Evolutionary conservation across 2,797 vertebrate genomes (phyloP).

Genomic region (Xiphophorus birchmanni): DNA sequence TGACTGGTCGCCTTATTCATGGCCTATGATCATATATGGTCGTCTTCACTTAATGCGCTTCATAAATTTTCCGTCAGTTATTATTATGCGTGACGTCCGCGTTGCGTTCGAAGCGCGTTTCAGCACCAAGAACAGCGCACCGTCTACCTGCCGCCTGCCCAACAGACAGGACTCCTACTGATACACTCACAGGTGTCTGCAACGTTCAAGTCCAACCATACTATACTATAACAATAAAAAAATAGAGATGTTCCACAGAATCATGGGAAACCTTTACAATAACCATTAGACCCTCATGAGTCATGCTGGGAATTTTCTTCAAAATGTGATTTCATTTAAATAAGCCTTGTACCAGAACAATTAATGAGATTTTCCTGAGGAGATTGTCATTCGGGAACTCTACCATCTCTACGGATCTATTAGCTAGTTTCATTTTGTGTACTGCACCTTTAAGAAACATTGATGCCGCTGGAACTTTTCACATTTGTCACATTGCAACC

Average conservation of each 20-base stretch:
- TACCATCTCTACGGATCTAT: too few species aligned
- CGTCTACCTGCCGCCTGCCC: too few species aligned
- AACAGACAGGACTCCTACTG: too few species aligned
- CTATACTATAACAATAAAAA: too few species aligned
- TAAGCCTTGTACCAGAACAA: background rate
- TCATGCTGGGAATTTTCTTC: background rate
- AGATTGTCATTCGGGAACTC: background rate
- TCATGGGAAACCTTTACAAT: background rate
- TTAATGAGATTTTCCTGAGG: background rate
- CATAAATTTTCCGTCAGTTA: slow-evolving; percentile 19
- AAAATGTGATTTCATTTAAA: background rate
- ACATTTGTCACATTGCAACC: background rate
- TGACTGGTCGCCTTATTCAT: background rate
- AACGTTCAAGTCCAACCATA: too few species aligned
- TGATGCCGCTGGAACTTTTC: background rate
- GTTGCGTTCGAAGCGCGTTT: slow-evolving; percentile 23
- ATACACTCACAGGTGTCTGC: too few species aligned
- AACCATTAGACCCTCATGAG: background rate
- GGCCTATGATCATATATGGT: background rate
- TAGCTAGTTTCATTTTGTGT: background rate
- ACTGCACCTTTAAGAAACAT: background rate
- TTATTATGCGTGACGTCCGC: background rate
- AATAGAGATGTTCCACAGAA: too few species aligned
- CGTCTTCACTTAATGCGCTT: background rate
- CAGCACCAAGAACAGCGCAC: slow-evolving; percentile 56